Evolutionary conservation across 2,113 vertebrate genomes (phyloP), one percentile per base, ranked within the genome.

Genomic region (Ranitomeya variabilis): DNA sequence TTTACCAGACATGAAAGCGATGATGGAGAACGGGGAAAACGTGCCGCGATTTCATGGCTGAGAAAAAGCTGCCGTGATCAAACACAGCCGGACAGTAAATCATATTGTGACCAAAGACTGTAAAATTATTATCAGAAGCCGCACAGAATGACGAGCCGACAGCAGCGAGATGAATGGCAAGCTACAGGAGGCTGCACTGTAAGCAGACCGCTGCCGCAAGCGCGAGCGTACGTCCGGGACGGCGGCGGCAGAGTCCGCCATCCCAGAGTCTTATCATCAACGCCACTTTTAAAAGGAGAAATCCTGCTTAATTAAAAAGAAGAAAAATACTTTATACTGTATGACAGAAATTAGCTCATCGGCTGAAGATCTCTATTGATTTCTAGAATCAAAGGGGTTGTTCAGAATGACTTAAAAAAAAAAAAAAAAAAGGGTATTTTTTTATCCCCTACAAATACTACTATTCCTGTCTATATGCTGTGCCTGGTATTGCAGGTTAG

Each of bases 41-140:
- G 15, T 37, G 12, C 55, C 51, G 23, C 21, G 45, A 79, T 78
- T 86, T 86, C 85, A 86, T 16, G 60, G 85, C 74, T 79, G 59
- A 86, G 31, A 86, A 78, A 66, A 66, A 15, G 26, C 55, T 21
- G 19, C 71, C 21, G 8, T 23, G 21, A 86, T 86, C 85, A 86
- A 86, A 86, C 31, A 9, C 73, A 31, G 7, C 31, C 59, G n/a
- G 55, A 31, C 52, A n/a, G n/a, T 12, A 54, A 64, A 78, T 78
- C 73, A n/a, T n/a, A 78, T 37, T 15, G 85, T 51, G 59, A 26
- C 52, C 69, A 54, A 71, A 37, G 51, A 85, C n/a, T 59, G 83
- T 31, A 86, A 86, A 86, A 76, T 76, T 11, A 76, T 19, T 18
- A 76, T 86, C 73, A 76, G 23, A 51, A 18, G 23, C 52, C 13